Evolutionary conservation across 1,140 invertebrate genomes (phyloP).

Genomic region (Lycorma delicatula): DNA sequence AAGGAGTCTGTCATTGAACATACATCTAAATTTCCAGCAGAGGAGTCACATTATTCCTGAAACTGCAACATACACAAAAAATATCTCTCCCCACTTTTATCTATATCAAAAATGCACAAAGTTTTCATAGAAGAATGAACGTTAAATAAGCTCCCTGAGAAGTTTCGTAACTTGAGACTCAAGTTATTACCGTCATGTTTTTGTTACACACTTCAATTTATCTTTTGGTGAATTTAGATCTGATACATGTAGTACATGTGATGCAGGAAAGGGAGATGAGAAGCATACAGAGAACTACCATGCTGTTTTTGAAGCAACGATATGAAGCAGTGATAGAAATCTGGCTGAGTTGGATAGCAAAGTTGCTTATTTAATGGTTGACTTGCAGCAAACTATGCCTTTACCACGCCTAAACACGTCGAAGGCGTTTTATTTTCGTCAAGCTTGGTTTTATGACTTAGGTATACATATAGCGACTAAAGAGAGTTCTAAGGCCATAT

Average conservation of each 20-base stretch:
- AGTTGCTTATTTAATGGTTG: background rate
- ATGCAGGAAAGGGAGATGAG: background rate
- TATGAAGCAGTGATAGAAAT: background rate
- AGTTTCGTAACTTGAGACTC: slow-evolving; percentile 9
- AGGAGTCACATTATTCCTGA: slow-evolving; percentile 11
- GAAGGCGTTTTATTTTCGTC: slow-evolving; percentile 1
- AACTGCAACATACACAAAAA: slow-evolving; percentile 9
- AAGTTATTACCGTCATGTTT: background rate
- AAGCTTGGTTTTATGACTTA: slow-evolving; percentile 7
- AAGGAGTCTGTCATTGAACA: slow-evolving; percentile 1
- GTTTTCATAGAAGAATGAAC: slow-evolving; percentile 1
- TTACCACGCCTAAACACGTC: slow-evolving; percentile 3
- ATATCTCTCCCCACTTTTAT: slow-evolving; percentile 9
- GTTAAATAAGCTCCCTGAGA: background rate
- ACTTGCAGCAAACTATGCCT: slow-evolving; percentile 11
- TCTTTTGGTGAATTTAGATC: background rate
- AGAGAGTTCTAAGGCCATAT: background rate
- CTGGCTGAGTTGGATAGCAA: background rate
- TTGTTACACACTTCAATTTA: slow-evolving; percentile 1
- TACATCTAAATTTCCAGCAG: background rate
- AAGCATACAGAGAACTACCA: slow-evolving; percentile 10
- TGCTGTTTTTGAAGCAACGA: background rate
- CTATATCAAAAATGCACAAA: slow-evolving; percentile 13
- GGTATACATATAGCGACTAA: slow-evolving; percentile 6
- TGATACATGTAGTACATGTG: slow-evolving; percentile 9